phyloP scores from a whole-genome alignment of 2,888 invertebrate genomes.

The Lathronympha strigana region DNA sequence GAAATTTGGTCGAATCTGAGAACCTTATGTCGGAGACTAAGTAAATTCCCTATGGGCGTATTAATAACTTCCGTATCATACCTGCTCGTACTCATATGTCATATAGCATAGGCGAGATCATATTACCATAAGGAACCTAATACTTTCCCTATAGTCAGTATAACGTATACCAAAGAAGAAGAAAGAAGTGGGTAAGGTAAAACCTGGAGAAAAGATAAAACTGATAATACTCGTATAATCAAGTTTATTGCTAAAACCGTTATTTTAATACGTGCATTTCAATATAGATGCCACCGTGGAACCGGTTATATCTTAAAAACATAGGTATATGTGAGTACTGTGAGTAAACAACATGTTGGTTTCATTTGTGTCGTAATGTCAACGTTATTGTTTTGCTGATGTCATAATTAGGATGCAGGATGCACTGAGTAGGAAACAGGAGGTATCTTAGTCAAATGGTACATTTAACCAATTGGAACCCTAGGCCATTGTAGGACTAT shows the following conservation, averaged over 20 bases:
- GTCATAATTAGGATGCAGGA: constrained; percentile 12
- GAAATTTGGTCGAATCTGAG: too few relatives aligned
- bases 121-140: constrained; percentile 17
- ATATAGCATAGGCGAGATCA: neutral
- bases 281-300: constrained; percentile 16
- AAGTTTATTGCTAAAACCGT: constrained; percentile 34
- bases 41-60: neutral
- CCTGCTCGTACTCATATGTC: neutral
- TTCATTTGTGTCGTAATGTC: constrained; percentile 18
- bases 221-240: constrained; percentile 36
- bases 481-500: too few relatives aligned
- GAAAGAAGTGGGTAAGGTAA: constrained; percentile 9
- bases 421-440: constrained; percentile 5
- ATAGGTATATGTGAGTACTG: neutral
- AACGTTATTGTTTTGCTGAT: constrained; percentile 27
- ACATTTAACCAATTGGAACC: too few relatives aligned
- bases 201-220: constrained; percentile 7
- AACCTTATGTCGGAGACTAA: too few relatives aligned
- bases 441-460: neutral
- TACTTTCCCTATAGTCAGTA: constrained; percentile 1
- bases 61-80: neutral
- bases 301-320: constrained; percentile 28
- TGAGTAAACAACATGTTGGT: constrained; percentile 5
- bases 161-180: too few relatives aligned
- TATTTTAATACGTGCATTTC: constrained; percentile 29